Conservation (phyloP, 2,797 vertebrate species). For the Liasis olivaceus region DNA sequence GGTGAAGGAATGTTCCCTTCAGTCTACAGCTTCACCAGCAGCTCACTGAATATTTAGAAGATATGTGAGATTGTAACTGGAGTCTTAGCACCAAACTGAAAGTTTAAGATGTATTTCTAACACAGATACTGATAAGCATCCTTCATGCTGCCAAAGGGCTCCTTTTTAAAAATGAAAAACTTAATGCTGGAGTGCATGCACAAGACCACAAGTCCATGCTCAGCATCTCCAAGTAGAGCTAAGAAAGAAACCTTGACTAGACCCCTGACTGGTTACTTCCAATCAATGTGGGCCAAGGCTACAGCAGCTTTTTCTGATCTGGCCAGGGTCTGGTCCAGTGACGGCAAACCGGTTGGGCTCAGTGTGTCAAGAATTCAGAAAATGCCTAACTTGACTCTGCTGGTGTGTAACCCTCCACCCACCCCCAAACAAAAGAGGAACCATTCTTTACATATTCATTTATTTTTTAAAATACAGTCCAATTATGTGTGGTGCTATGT, state of each 20-base stretch:
- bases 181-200: not conserved
- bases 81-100: not conserved
- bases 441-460: too few relatives aligned
- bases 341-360: too few relatives aligned
- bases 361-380: too few relatives aligned
- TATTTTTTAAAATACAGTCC: too few relatives aligned
- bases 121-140: not conserved
- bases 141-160: not conserved
- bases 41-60: not conserved
- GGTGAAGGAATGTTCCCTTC: not conserved
- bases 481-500: too few relatives aligned
- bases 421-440: too few relatives aligned
- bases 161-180: not conserved
- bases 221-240: not conserved
- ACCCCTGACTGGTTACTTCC: not conserved
- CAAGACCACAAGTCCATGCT: not conserved
- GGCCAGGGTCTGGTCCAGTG: not conserved
- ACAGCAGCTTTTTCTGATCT: not conserved
- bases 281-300: not conserved
- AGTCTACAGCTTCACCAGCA: not conserved
- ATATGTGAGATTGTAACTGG: not conserved
- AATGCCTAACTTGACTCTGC: too few relatives aligned
- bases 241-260: not conserved
- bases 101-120: not conserved
- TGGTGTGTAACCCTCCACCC: too few relatives aligned